Conservation (phyloP, 2,113 vertebrate species). For the Dipodomys spectabilis region DNA sequence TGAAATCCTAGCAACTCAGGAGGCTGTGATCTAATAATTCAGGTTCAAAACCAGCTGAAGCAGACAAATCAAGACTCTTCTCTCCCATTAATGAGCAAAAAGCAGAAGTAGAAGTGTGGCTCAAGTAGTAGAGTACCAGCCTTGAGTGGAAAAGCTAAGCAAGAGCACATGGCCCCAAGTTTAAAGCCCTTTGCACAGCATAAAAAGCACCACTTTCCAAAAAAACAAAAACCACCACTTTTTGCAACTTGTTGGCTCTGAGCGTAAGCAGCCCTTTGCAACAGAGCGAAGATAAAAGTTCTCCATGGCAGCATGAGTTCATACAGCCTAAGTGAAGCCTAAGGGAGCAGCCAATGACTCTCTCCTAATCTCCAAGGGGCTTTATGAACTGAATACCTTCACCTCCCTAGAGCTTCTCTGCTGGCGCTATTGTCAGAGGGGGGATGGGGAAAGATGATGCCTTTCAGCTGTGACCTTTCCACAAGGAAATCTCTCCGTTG, state of each 20-base stretch:
- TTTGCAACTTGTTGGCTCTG: background rate
- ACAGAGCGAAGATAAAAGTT: background rate
- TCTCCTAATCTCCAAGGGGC: background rate
- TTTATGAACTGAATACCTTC: background rate
- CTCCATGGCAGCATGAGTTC: background rate
- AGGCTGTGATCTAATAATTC: too few relatives aligned
- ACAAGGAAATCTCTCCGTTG: constrained; percentile 55
- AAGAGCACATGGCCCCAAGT: background rate
- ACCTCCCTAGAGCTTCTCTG: background rate
- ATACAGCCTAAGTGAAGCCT: too few relatives aligned
- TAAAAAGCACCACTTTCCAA: too few relatives aligned
- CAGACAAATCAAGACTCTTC: too few relatives aligned
- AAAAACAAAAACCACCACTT: too few relatives aligned
- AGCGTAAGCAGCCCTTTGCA: background rate
- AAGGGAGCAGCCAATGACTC: background rate
- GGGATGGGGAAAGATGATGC: background rate
- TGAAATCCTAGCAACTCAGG: too few relatives aligned
- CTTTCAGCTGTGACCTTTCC: constrained; percentile 70
- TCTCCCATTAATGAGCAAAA: too few relatives aligned
- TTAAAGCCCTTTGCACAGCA: background rate
- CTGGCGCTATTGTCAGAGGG: background rate
- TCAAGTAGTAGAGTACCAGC: too few relatives aligned
- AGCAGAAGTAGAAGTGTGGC: too few relatives aligned
- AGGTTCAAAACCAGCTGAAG: too few relatives aligned
- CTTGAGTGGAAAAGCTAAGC: too few relatives aligned